A percentile compares a stretch with the other conserved stretches of the same genome.
Conservation (phyloP, 2,797 vertebrate genomes). For the Sparidentex hasta region DNA sequence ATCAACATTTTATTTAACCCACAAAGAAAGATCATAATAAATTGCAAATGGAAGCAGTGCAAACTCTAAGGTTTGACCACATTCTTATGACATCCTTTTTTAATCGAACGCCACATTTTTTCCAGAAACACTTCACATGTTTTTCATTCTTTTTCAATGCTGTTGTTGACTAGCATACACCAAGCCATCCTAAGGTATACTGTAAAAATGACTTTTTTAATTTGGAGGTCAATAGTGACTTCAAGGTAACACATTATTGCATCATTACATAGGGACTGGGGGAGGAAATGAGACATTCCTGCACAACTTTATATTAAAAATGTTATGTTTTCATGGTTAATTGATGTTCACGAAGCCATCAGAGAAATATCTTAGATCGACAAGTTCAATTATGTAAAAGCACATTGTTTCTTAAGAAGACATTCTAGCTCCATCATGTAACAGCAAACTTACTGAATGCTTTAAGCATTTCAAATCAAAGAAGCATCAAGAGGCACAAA, state of each 20-base stretch:
- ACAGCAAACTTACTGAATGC: neutral
- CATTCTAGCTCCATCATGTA: neutral
- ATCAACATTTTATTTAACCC: conserved; percentile 10
- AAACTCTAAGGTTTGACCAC: neutral
- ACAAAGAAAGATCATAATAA: conserved; percentile 2
- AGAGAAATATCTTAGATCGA: neutral
- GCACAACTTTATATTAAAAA: neutral
- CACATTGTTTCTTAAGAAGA: neutral
- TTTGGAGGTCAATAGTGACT: neutral
- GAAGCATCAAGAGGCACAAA: neutral
- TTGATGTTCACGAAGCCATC: neutral
- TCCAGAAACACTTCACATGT: neutral
- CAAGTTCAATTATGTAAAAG: conserved; percentile 3
- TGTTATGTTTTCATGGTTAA: conserved; percentile 4
- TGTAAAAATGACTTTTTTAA: conserved; percentile 2
- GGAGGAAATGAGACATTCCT: neutral
- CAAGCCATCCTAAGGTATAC: neutral
- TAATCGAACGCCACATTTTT: neutral
- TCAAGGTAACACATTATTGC: conserved; percentile 10
- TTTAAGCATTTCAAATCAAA: neutral
- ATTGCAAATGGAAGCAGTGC: neutral
- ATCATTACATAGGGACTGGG: neutral
- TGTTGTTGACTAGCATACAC: neutral
- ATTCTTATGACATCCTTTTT: neutral
- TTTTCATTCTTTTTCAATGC: neutral